Evolutionary conservation across 2,797 vertebrate genomes (phyloP).

Genomic region (Myiothlypis coronata): DNA sequence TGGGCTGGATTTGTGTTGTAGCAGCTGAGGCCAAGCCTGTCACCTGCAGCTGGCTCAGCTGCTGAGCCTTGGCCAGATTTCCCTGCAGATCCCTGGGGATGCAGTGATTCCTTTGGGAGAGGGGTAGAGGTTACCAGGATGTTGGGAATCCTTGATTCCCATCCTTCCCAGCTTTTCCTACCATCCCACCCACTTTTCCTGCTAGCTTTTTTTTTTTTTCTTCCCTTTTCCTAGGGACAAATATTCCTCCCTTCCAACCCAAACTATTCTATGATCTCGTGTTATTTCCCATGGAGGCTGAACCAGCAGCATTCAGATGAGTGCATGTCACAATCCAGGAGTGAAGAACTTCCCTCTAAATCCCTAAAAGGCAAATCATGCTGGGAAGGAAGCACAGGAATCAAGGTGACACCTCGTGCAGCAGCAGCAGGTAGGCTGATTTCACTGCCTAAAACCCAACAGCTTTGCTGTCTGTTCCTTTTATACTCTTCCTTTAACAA

Average conservation of each 20-base stretch:
- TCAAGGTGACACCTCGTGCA: neutral
- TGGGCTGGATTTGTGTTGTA: neutral
- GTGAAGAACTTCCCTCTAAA: neutral
- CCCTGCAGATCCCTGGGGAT: neutral
- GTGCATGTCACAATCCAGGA: neutral
- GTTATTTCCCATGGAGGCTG: neutral
- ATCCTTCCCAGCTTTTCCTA: neutral
- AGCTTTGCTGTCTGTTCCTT: neutral
- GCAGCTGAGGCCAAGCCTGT: neutral
- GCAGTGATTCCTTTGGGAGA: neutral
- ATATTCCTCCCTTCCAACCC: neutral
- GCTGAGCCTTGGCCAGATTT: neutral
- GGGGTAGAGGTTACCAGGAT: neutral
- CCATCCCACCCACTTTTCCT: neutral
- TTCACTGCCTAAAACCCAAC: neutral
- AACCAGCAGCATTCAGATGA: neutral
- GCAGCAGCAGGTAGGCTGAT: neutral
- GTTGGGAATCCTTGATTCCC: neutral
- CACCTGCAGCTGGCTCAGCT: neutral
- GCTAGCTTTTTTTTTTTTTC: neutral
- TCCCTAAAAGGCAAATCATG: neutral
- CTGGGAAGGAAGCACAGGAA: neutral
- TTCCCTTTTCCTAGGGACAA: neutral
- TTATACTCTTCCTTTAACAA: neutral
- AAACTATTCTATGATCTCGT: fast-evolving